phyloP scores from a whole-genome alignment of 1,140 invertebrate species.

The honey bee (Apis mellifera) region Amel_HAv3.1 CM009937.2:414001-414500 shows the following conservation, averaged over 20 bases:
- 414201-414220: too few relatives aligned
- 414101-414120: not conserved
- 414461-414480: not conserved
- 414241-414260: not conserved
- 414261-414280: too few relatives aligned
- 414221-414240: not conserved
- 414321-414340: not conserved
- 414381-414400: not conserved
- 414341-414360: not conserved
- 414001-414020: not conserved
- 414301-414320: not conserved
- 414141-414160: too few relatives aligned
- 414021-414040: not conserved
- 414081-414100: not conserved
- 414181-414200: too few relatives aligned
- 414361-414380: not conserved
- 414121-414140: too few relatives aligned
- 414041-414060: not conserved
- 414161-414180: too few relatives aligned
- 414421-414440: not conserved
- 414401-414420: not conserved
- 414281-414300: too few relatives aligned
- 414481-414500: too few relatives aligned
- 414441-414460: not conserved
- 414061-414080: not conserved